A percentile compares a stretch with the other conserved stretches of the same genome.
These are phyloP conservation scores for Bellardia bayeri DNA, from an alignment of 2,888 invertebrate species.

Conservation along the genomic window DNA sequence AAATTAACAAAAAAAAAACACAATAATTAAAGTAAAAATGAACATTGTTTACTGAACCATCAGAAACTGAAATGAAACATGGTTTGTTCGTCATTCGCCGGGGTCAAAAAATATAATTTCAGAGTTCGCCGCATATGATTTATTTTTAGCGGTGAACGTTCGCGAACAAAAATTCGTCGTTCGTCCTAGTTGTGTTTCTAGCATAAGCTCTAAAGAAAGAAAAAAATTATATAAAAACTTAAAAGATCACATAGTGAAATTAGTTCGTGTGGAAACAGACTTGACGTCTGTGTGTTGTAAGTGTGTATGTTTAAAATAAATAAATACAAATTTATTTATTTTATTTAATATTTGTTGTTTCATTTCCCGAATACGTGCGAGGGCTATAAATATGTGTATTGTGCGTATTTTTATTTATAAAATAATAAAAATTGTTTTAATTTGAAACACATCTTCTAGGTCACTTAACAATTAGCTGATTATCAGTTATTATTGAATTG, in stretches of 20 bases:
- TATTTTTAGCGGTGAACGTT: too few species aligned
- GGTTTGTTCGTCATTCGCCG: too few species aligned
- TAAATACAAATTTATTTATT: neutral
- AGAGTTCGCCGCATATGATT: too few species aligned
- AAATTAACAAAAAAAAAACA: too few species aligned
- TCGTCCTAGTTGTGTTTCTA: too few species aligned
- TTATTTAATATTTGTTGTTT: neutral
- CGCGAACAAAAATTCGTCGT: too few species aligned
- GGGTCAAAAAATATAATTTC: too few species aligned
- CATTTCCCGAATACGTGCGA: neutral
- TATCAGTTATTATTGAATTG: too few species aligned
- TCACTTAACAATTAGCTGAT: conserved; percentile 14
- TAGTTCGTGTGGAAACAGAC: neutral
- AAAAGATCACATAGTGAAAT: neutral
- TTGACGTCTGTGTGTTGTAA: neutral
- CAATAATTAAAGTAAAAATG: too few species aligned
- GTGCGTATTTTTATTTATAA: conserved; percentile 27
- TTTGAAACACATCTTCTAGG: conserved; percentile 29
- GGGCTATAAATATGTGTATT: conserved; percentile 1
- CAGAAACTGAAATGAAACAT: too few species aligned
- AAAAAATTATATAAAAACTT: neutral
- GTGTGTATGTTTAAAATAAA: neutral
- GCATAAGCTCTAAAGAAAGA: too few species aligned
- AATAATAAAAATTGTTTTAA: neutral
- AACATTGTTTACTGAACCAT: too few species aligned